phyloP scores from a whole-genome alignment of 2,797 vertebrate genomes.

The Eupleurogrammus muticus region DNA sequence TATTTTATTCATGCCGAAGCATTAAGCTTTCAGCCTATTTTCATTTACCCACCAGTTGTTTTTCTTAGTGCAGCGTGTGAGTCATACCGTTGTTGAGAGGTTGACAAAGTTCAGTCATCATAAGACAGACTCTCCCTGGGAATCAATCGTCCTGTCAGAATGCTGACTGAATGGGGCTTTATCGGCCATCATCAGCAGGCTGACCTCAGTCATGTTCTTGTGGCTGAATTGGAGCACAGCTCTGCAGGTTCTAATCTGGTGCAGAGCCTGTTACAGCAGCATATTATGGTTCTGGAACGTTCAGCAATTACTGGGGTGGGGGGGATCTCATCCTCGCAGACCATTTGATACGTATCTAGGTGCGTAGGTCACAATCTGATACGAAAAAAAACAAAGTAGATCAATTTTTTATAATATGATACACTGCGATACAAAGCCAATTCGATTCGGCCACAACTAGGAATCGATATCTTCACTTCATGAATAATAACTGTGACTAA shows the following conservation, averaged over 20 bases:
- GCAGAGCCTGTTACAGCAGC: conserved; percentile 12
- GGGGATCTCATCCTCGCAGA: too few relatives aligned
- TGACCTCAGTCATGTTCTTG: conserved; percentile 17
- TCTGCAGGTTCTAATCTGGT: conserved; percentile 12
- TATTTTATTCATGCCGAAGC: conserved; percentile 12
- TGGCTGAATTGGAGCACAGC: conserved; percentile 30
- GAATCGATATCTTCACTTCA: too few relatives aligned
- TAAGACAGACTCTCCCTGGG: not conserved
- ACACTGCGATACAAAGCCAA: too few relatives aligned
- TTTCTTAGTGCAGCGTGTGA: not conserved
- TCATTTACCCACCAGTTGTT: not conserved
- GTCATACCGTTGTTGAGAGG: not conserved
- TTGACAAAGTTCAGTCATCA: not conserved
- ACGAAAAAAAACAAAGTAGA: too few relatives aligned
- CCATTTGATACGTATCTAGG: too few relatives aligned
- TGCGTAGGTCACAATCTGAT: too few relatives aligned
- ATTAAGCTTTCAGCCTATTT: not conserved
- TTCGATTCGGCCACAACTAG: too few relatives aligned
- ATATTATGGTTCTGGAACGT: conserved; percentile 13
- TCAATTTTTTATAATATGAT: too few relatives aligned
- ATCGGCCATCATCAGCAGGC: conserved; percentile 5
- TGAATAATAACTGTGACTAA: too few relatives aligned
- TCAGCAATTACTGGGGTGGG: not conserved
- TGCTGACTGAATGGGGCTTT: not conserved
- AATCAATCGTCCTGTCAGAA: conserved; percentile 13